Conservation (phyloP, 2,797 vertebrate genomes). For the Lates japonicus region DNA sequence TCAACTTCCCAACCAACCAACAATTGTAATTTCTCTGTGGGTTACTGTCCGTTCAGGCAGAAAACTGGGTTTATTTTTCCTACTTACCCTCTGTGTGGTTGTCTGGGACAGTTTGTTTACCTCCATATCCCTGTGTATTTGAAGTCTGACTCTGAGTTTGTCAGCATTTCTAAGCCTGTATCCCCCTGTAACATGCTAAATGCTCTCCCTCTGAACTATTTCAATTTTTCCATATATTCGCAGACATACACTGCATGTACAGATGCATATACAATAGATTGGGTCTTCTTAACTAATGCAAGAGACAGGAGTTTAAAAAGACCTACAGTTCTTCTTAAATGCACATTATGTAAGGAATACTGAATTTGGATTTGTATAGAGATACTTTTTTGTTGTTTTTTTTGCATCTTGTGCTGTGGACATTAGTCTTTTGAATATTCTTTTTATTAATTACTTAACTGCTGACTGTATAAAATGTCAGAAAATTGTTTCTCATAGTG, state of each 20-base stretch:
- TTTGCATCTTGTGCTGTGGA: not conserved
- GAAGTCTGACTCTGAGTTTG: not conserved
- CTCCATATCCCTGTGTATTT: not conserved
- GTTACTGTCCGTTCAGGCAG: slow-evolving; percentile 26
- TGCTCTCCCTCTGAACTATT: not conserved
- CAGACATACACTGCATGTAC: not conserved
- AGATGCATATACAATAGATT: not conserved
- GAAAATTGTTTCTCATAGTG: not conserved
- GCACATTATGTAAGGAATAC: not conserved
- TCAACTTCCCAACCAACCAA: slow-evolving; percentile 9
- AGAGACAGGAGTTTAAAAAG: not conserved
- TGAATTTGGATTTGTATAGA: not conserved
- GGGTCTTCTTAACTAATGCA: not conserved
- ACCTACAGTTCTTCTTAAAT: not conserved
- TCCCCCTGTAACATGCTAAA: not conserved
- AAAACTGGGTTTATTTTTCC: not conserved
- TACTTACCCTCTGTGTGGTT: slow-evolving; percentile 4
- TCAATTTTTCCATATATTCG: not conserved
- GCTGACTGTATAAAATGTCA: not conserved
- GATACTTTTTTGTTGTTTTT: too few relatives aligned
- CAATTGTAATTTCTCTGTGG: slow-evolving; percentile 15
- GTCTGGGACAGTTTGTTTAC: not conserved
- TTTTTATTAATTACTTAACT: not conserved
- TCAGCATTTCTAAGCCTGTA: not conserved
- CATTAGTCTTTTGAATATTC: not conserved